Percentiles rank a stretch among this genome's conserved stretches.
These are phyloP conservation scores for Ancistrus triradiatus DNA, from an alignment of 2,113 vertebrate species.

Conservation along the genomic window DNA sequence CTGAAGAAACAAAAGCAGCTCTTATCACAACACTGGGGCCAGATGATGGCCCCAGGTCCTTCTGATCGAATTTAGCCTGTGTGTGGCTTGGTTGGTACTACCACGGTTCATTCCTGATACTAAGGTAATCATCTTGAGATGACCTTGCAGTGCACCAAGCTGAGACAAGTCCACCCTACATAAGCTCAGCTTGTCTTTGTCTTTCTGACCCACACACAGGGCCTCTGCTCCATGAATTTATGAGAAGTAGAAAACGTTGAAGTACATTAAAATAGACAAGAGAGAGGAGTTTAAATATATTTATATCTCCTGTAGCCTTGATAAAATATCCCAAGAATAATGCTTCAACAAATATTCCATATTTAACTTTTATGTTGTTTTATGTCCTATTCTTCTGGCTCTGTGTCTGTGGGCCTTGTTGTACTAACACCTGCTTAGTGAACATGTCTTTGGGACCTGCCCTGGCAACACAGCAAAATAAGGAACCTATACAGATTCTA, in stretches of 20 bases:
- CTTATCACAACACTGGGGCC: conserved; percentile 26
- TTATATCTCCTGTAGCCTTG: too few relatives aligned
- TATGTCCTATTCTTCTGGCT: conserved; percentile 1
- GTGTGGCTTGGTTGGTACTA: conserved; percentile 10
- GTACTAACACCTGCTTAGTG: conserved; percentile 14
- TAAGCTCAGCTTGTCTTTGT: conserved; percentile 13
- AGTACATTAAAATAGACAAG: too few relatives aligned
- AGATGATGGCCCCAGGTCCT: conserved; percentile 27
- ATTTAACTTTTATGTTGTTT: too few relatives aligned
- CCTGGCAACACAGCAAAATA: conserved; percentile 7
- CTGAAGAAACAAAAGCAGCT: conserved; percentile 27
- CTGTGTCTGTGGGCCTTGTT: conserved; percentile 18
- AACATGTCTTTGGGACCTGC: conserved; percentile 8
- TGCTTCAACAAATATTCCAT: too few relatives aligned
- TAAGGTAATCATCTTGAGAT: conserved; percentile 41
- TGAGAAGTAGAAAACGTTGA: too few relatives aligned
- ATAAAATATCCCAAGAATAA: too few relatives aligned
- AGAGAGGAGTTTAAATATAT: too few relatives aligned
- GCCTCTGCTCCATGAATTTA: too few relatives aligned
- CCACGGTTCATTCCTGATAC: conserved; percentile 24
- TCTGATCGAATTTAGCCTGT: conserved; percentile 31
- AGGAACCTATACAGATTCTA: too few relatives aligned
- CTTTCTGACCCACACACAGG: conserved; percentile 10
- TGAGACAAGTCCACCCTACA: conserved; percentile 9
- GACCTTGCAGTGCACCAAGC: conserved; percentile 38